Conservation (phyloP, 2,113 vertebrate species). For the Picathartes gymnocephalus region DNA sequence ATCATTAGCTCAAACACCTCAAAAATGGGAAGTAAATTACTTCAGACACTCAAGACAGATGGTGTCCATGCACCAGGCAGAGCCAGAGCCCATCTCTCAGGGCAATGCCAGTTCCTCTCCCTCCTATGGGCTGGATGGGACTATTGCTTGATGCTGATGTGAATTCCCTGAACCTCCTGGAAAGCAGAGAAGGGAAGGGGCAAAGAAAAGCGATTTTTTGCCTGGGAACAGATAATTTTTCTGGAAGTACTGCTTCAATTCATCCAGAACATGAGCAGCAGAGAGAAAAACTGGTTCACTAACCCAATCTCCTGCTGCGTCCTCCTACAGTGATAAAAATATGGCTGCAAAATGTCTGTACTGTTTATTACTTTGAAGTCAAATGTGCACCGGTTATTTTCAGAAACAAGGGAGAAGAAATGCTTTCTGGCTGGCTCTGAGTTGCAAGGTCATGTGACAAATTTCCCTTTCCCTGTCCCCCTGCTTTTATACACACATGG, state of each 20-base stretch:
- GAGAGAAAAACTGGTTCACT: neutral
- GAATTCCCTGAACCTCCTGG: neutral
- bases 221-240: neutral
- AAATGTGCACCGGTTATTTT: slow-evolving; percentile 9
- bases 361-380: slow-evolving; percentile 48
- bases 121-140: neutral
- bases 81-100: neutral
- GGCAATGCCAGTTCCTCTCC: neutral
- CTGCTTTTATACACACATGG: slow-evolving; percentile 18
- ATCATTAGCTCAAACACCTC: slow-evolving; percentile 24
- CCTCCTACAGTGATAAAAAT: slow-evolving; percentile 11
- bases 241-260: neutral
- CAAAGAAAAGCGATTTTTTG: neutral
- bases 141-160: neutral
- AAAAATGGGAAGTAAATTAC: slow-evolving; percentile 42
- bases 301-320: neutral
- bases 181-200: neutral
- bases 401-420: slow-evolving; percentile 14
- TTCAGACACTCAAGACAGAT: slow-evolving; percentile 26
- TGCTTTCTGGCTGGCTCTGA: slow-evolving; percentile 2
- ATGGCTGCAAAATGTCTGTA: slow-evolving; percentile 44
- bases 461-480: neutral
- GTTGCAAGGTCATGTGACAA: neutral
- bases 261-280: neutral
- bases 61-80: neutral